Evolutionary conservation across 2,113 vertebrate species (phyloP).

Genomic region (Falco punctatus): DNA sequence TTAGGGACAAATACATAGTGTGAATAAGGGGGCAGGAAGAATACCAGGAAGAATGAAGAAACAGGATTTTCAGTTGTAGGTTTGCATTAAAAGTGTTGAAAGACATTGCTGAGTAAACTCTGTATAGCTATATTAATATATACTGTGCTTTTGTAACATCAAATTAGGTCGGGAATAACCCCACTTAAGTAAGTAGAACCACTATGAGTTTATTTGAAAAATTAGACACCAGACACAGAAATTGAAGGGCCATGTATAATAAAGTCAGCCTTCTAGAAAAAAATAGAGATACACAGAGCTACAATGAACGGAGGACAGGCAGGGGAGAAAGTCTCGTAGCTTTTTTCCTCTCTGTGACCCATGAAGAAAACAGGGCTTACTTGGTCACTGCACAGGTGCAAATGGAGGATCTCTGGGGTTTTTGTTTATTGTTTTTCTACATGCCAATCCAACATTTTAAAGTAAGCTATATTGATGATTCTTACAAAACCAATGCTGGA

Average conservation of each 20-base stretch:
- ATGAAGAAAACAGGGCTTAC: not conserved
- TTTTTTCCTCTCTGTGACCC: not conserved
- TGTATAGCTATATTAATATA: not conserved
- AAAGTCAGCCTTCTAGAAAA: not conserved
- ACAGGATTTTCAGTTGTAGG: not conserved
- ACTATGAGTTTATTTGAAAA: not conserved
- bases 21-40: not conserved
- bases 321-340: fast-evolving
- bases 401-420: fast-evolving
- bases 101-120: not conserved
- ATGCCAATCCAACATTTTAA: not conserved
- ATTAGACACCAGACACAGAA: not conserved
- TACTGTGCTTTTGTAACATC: not conserved
- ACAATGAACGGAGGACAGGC: not conserved
- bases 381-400: not conserved
- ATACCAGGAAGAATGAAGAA: not conserved
- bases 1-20: not conserved
- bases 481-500: not conserved
- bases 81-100: not conserved
- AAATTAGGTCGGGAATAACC: not conserved
- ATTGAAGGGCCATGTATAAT: not conserved
- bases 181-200: not conserved
- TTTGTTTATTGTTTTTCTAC: not conserved
- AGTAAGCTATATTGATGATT: not conserved
- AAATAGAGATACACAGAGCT: not conserved